phyloP scores from a whole-genome alignment of 2,888 invertebrate species.

The Limenitis camilla region DNA sequence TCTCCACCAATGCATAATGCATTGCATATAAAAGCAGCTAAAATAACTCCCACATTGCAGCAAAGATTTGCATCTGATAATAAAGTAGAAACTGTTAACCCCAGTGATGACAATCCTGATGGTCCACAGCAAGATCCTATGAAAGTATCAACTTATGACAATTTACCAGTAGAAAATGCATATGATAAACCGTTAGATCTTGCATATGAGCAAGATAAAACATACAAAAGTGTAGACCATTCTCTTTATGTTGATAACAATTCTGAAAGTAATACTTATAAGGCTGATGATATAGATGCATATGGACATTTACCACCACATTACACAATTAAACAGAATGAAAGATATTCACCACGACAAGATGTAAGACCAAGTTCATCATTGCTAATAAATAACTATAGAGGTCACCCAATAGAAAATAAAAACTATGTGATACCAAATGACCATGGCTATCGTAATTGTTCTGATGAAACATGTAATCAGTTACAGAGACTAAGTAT shows the following conservation, averaged over 20 bases:
- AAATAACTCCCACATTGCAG: constrained; percentile 70
- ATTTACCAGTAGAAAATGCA: constrained; percentile 60
- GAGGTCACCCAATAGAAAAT: constrained; percentile 41
- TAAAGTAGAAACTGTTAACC: constrained; percentile 45
- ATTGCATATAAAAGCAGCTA: constrained; percentile 70
- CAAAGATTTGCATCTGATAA: constrained; percentile 72
- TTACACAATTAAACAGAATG: constrained; percentile 47
- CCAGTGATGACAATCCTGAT: constrained; percentile 39
- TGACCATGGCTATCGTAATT: constrained; percentile 50
- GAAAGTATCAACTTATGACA: constrained; percentile 64
- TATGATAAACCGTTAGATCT: constrained; percentile 69
- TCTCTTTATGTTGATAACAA: constrained; percentile 63
- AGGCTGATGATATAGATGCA: constrained; percentile 45
- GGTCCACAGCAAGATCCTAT: constrained; percentile 44
- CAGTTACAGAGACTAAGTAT: constrained; percentile 60
- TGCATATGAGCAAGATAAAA: constrained; percentile 62
- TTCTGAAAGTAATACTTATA: constrained; percentile 45
- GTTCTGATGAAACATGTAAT: constrained; percentile 49
- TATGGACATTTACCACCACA: constrained; percentile 45
- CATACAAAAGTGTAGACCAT: constrained; percentile 71
- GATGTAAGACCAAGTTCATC: constrained; percentile 46
- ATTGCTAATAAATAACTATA: constrained; percentile 44
- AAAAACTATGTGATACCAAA: constrained; percentile 45
- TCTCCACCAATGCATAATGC: constrained; percentile 69
- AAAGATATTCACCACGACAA: constrained; percentile 55